Percentiles rank a stretch among this genome's conserved stretches.
Conservation (phyloP, 2,888 invertebrate species). For the Halocaridina rubra region DNA sequence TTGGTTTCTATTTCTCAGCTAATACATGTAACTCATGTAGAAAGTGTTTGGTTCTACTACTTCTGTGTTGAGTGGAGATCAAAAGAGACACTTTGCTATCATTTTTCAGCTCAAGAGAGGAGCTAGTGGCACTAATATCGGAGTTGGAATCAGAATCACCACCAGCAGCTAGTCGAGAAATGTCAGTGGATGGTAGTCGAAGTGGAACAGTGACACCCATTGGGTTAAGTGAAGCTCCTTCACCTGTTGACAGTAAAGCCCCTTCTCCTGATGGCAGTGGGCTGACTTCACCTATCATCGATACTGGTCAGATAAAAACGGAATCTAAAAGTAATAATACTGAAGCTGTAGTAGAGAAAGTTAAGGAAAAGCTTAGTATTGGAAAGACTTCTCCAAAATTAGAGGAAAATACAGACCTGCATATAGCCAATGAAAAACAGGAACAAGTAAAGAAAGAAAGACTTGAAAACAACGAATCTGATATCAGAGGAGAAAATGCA, state of each 20-base stretch:
- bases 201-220: constrained; percentile 58
- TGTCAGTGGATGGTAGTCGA: constrained; percentile 74
- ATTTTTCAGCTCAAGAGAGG: constrained; percentile 79
- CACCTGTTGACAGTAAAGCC: constrained; percentile 59
- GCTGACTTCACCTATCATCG: constrained; percentile 64
- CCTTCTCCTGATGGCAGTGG: constrained; percentile 62
- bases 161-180: constrained; percentile 73
- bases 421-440: no score
- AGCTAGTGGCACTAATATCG: constrained; percentile 82
- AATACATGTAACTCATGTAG: no score
- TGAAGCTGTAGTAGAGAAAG: background rate
- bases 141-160: constrained; percentile 80
- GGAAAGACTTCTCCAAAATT: background rate
- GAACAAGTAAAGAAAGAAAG: background rate
- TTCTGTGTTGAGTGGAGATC: no score
- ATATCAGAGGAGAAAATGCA: background rate
- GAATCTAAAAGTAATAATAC: background rate
- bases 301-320: constrained; percentile 63
- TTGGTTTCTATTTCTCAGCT: no score
- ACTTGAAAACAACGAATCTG: background rate
- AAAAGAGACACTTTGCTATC: no score
- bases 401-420: background rate
- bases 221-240: constrained; percentile 57
- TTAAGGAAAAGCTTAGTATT: constrained; percentile 38
- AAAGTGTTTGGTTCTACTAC: no score